These are phyloP conservation scores for Strix uralensis DNA, from an alignment of 2,113 vertebrate species.

Conservation along the genomic window DNA sequence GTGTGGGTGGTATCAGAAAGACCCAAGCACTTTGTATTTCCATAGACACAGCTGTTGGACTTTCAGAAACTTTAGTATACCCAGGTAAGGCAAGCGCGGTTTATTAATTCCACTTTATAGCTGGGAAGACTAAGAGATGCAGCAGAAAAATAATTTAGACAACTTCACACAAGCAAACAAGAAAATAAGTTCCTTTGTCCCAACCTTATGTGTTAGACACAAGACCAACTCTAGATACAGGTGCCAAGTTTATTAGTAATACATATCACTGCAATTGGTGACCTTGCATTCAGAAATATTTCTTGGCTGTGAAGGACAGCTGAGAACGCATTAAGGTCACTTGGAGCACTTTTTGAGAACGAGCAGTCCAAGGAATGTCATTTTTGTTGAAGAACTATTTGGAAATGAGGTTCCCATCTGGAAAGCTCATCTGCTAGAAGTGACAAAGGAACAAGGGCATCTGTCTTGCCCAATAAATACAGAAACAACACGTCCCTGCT, in stretches of 20 bases:
- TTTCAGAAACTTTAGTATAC: background rate
- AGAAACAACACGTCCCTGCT: background rate
- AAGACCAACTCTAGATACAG: background rate
- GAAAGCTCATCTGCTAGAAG: constrained; percentile 35
- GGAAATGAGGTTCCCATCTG: constrained; percentile 38
- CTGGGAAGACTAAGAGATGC: background rate
- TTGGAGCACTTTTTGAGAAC: constrained; percentile 15
- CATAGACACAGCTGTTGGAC: background rate
- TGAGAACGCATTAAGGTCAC: background rate
- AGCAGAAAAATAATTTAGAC: background rate
- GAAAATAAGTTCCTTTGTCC: background rate
- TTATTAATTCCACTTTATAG: background rate
- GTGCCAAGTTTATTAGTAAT: background rate
- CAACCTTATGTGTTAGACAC: background rate
- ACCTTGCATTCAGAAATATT: background rate
- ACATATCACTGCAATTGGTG: background rate
- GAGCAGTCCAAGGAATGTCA: background rate
- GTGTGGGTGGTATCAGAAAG: background rate
- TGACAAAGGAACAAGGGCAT: constrained; percentile 3
- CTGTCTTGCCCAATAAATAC: constrained; percentile 31
- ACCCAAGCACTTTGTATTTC: background rate
- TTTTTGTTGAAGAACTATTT: constrained; percentile 35
- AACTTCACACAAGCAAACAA: background rate
- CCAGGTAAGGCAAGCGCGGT: background rate
- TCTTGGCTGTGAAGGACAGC: background rate